Base-by-base conservation (phyloP, 2,888 invertebrate species). In the Cordilura impudica region DNA sequence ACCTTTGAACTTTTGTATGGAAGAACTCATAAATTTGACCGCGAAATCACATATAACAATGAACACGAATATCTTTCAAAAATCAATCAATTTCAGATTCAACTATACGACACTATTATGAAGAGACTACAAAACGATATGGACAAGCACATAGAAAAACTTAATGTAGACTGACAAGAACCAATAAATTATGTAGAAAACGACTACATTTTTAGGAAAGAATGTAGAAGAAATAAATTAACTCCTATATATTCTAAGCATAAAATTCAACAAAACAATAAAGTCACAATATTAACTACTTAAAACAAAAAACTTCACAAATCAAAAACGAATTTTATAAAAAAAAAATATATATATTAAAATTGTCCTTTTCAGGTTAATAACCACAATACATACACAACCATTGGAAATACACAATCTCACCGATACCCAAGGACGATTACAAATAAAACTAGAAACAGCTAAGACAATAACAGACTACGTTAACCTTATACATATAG, bases 141-240 rank as follows among this genome's bases (percentile, higher is more conserved):
- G 10, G 47, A 61, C 6, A 61, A 47, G 18, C 29, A 47, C 26
- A 45, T 61, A 29, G 70, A 58, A 49, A 67, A 49, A 58, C 69
- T 69, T 18, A 67, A 69, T 14, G 3, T 8, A 18, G 8, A 18
- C 23, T 45, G 67, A n/a, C 16, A 45, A 29, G 67, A 47, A 10
- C 67, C 56, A 19, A 2, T 21, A 54, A 29, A 51, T 6, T 45
- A 31, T 4, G 29, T 29, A n/a, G 45, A 21, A 45, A n/a, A 73
- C 16, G 31, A 71, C 8, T 14, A 45, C n/a, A 58, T 56, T 18
- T 73, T 39, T 18, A 58, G 61, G 12, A 61, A 61, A 53, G 23
- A 71, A 61, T 53, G 61, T 51, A 61, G 31, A 14, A 51, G 51
- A 53, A 71, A 71, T 39, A 73, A 56, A 72, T 10, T 73, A 23